Evolutionary conservation across 2,888 invertebrate genomes (phyloP), one percentile per base, ranked within the genome.

Genomic region (Zygothrica quintamaculata): DNA sequence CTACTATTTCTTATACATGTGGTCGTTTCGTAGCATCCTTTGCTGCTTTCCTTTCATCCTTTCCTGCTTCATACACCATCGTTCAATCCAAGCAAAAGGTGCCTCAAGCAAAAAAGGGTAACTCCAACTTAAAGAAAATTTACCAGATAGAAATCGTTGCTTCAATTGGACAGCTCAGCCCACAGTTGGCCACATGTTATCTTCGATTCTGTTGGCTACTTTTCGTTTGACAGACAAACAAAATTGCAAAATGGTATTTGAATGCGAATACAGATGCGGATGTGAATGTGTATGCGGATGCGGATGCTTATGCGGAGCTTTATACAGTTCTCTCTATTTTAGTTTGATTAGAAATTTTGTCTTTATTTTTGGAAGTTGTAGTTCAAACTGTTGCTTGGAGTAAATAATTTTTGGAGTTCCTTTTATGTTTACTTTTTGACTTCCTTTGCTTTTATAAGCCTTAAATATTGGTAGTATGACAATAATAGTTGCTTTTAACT

Each of bases 1-100:
- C n/a, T n/a, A n/a, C n/a, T n/a, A n/a, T n/a, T n/a, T 68, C 61
- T 59, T 67, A 80, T 69, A 67, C 84, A 64, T 82, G 82, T 68
- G 82, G 82, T 77, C 60, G 55, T 65, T 36, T 15, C 13, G 5
- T 15, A 22, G 18, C 5, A n/a, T n/a, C n/a, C n/a, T n/a, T n/a
- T n/a, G n/a, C n/a, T n/a, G n/a, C n/a, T n/a, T n/a, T n/a, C n/a
- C n/a, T n/a, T n/a, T n/a, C n/a, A n/a, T n/a, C n/a, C n/a, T n/a
- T n/a, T n/a, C n/a, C n/a, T n/a, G n/a, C n/a, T n/a, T n/a, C n/a
- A n/a, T n/a, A n/a, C n/a, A n/a, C n/a, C n/a, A n/a, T 22, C 18
- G 3, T 22, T 81, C 82, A 71, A 62, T 69, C 60, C 52, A 61
- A 25, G 40, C 18, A 5, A 22, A 22, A 22, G 29, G 12, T 64